Evolutionary conservation across 1,140 invertebrate genomes (phyloP).

Genomic region (Nomia melanderi): DNA sequence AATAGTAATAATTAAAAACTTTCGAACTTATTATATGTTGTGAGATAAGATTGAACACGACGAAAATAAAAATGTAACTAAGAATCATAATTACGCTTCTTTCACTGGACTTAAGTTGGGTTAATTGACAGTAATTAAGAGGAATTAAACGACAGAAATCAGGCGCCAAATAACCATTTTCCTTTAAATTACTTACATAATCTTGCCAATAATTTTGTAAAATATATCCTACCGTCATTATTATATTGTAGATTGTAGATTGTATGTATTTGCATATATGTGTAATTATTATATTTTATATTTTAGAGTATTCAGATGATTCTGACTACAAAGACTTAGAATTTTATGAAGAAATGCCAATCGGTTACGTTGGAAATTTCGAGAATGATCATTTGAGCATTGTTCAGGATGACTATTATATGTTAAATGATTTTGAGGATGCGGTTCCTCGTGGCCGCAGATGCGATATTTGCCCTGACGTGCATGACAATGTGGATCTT

Average conservation of each 20-base stretch:
- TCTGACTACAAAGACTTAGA: slow-evolving; percentile 69
- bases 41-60: not conserved
- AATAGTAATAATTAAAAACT: not conserved
- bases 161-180: not conserved
- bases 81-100: not conserved
- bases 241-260: too few relatives aligned
- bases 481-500: slow-evolving; percentile 23
- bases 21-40: not conserved
- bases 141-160: slow-evolving; percentile 34
- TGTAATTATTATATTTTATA: not conserved
- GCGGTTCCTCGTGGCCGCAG: slow-evolving; percentile 8
- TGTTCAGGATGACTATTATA: slow-evolving; percentile 68
- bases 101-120: slow-evolving; percentile 38
- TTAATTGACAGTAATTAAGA: slow-evolving; percentile 51
- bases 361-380: slow-evolving; percentile 35
- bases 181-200: not conserved
- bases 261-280: too few relatives aligned
- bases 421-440: slow-evolving; percentile 55
- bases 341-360: slow-evolving; percentile 65
- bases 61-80: not conserved
- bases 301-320: slow-evolving; percentile 70
- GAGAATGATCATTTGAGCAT: slow-evolving; percentile 24
- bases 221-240: not conserved
- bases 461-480: slow-evolving; percentile 14
- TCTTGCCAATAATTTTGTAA: not conserved